These are phyloP conservation scores for Antechinus stuartii DNA, from an alignment of 2,113 vertebrate species.

Conservation along the genomic window DNA sequence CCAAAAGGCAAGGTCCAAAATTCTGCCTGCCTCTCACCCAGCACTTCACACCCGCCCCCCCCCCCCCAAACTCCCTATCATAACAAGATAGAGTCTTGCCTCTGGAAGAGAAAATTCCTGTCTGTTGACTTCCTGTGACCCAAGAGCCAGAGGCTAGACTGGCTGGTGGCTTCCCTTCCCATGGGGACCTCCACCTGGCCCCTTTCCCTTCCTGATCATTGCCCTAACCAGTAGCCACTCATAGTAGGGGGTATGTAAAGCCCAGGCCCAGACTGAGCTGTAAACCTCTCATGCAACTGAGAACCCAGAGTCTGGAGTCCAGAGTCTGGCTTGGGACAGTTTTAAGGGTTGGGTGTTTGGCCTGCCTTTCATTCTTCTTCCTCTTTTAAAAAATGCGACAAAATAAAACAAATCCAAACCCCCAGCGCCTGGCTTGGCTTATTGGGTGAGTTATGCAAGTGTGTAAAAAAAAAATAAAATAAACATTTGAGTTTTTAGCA, in stretches of 20 bases:
- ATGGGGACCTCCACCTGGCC: conserved; percentile 57
- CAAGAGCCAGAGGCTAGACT: neutral
- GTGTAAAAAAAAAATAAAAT: conserved; percentile 83
- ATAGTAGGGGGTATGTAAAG: neutral
- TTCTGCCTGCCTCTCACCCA: neutral
- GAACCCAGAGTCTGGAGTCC: conserved; percentile 75
- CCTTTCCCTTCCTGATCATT: conserved; percentile 64
- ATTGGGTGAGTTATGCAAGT: conserved; percentile 81
- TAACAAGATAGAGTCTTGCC: neutral
- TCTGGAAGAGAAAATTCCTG: neutral
- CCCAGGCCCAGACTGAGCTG: neutral
- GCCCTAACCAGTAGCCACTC: conserved; percentile 52
- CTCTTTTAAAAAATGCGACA: conserved; percentile 71
- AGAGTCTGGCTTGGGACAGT: conserved; percentile 65
- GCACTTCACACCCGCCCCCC: neutral
- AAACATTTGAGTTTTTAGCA: conserved; percentile 77
- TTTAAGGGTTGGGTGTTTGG: conserved; percentile 69
- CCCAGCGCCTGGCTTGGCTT: conserved; percentile 75
- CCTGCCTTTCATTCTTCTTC: conserved; percentile 22
- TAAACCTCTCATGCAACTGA: conserved; percentile 71
- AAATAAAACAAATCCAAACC: conserved; percentile 82
- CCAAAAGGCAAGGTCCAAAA: neutral
- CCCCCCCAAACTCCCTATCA: neutral
- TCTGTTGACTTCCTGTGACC: neutral
- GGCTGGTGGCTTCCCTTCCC: neutral